Evolutionary conservation across 2,797 vertebrate genomes (phyloP), one percentile per base, ranked within the genome.

Genomic region (Phalanger gymnotis): DNA sequence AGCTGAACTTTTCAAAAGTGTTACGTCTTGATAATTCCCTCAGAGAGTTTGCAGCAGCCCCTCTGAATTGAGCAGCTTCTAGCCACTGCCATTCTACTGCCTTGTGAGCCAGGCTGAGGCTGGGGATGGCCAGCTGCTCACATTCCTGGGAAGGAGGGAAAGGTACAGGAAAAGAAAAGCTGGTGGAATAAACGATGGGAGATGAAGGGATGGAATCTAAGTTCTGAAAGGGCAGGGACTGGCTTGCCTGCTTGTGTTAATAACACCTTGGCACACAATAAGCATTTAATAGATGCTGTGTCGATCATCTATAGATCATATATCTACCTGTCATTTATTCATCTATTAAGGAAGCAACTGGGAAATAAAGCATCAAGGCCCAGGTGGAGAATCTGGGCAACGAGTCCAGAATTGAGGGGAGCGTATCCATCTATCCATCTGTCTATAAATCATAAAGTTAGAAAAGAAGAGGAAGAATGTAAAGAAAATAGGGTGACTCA

Each of bases 21-120:
- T 94, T 96, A 92, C 95, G 93, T 92, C 92, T 96, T 95, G 94
- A 95, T 53, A 53, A 53, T 4, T 94, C 51, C 22, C 95, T 96
- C 94, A 53, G 92, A 93, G 81, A 93, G 96, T 94, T 97, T 94
- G 96, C 91, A 91, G 92, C 92, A 96, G 90, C 95, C 97, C 95
- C 87, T 96, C 96, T 95, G 91, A 96, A 97, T 92, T 95, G 58
- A 90, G 94, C 55, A 95, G n/a, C 93, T 98, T 92, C 30, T 92
- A 57, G 28, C n/a, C 56, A 52, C 89, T 94, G 54, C 40, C 47
- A 93, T 89, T 57, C 54, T 13, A 16, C 89, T 93, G 47, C 27
- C 66, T 54, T 54, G 40, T 28, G 51, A 87, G 30, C 5, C 25
- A 10, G 53, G 95, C 40, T 90, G 93, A 92, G 94, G 58, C 81